phyloP scores from a whole-genome alignment of 2,888 invertebrate species.

The Amblyteles armatorius region DNA sequence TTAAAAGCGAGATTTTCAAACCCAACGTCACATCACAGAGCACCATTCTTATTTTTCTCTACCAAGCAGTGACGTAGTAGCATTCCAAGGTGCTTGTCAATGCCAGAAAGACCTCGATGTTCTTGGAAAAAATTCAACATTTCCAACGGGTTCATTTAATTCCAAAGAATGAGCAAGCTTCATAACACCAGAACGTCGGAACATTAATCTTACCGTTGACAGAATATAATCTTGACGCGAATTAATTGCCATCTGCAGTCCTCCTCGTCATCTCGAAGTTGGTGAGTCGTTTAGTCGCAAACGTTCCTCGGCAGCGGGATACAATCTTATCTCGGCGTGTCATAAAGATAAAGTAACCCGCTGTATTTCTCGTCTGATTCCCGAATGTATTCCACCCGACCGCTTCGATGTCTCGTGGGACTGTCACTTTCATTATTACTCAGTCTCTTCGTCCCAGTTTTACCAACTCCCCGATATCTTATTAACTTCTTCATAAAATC shows the following conservation, averaged over 20 bases:
- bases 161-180: background rate
- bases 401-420: constrained; percentile 19
- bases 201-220: background rate
- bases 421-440: constrained; percentile 6
- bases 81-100: background rate
- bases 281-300: background rate
- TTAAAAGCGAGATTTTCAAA: too few relatives aligned
- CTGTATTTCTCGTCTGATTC: constrained; percentile 14
- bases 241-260: constrained; percentile 17
- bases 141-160: background rate
- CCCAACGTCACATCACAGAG: background rate
- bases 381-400: constrained; percentile 14
- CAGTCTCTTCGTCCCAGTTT: background rate
- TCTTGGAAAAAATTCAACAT: background rate
- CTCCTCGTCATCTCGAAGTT: background rate
- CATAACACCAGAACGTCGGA: background rate
- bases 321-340: constrained; percentile 20
- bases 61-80: too few relatives aligned
- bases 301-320: background rate
- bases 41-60: background rate
- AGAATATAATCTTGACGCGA: constrained; percentile 10
- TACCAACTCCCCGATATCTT: constrained; percentile 19
- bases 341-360: constrained; percentile 22
- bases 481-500: constrained; percentile 38
- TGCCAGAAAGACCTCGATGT: background rate